These are phyloP conservation scores for Anoplopoma fimbria DNA, from an alignment of 2,113 vertebrate species.

Conservation along the genomic window DNA sequence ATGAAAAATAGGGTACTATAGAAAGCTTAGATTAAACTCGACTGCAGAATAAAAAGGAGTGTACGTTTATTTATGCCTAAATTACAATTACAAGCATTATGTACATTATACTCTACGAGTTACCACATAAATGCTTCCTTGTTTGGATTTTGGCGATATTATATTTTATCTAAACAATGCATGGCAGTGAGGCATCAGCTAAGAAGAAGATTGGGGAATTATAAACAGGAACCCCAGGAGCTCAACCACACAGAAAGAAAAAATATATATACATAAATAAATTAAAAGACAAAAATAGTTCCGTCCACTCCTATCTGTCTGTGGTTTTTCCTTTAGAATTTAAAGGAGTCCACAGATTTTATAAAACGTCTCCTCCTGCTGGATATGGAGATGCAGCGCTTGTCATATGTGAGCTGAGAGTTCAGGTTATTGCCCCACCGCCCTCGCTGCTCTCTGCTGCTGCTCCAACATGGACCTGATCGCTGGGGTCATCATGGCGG, in stretches of 20 bases:
- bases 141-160: neutral
- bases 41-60: neutral
- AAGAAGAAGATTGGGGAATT: constrained; percentile 18
- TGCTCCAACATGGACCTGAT: constrained; percentile 82
- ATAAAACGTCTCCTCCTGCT: constrained; percentile 43
- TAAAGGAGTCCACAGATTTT: constrained; percentile 21
- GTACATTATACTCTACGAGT: constrained; percentile 36
- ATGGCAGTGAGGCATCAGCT: neutral
- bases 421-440: constrained; percentile 72
- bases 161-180: neutral
- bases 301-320: constrained; percentile 28
- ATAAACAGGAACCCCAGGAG: constrained; percentile 46
- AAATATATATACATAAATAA: constrained; percentile 55
- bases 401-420: neutral
- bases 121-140: constrained; percentile 11
- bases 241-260: constrained; percentile 53
- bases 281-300: constrained; percentile 50
- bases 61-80: neutral
- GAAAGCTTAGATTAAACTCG: neutral
- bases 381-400: constrained; percentile 15
- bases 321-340: constrained; percentile 12
- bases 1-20: neutral
- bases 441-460: constrained; percentile 77
- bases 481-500: constrained; percentile 77
- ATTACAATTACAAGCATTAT: constrained; percentile 30